phyloP scores from a whole-genome alignment of 1,140 invertebrate genomes.

The Drosophila orosa region DNA sequence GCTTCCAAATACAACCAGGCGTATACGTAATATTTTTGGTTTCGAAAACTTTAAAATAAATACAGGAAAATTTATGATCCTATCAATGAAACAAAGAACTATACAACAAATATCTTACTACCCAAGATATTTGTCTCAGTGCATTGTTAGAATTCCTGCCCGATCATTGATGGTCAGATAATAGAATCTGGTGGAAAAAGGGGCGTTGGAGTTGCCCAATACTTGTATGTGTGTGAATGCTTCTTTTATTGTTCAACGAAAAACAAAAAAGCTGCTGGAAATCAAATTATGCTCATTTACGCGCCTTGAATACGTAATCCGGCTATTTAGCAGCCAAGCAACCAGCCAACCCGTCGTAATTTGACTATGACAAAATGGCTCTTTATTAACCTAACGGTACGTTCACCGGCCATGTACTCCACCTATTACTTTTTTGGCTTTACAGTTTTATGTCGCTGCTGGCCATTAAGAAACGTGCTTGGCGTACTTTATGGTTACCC shows the following conservation, averaged over 20 bases:
- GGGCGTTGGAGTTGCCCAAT: conserved; percentile 16
- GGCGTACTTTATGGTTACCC: conserved; percentile 50
- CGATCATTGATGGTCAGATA: conserved; percentile 23
- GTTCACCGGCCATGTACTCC: conserved; percentile 44
- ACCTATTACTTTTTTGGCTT: conserved; percentile 49
- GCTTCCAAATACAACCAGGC: background rate
- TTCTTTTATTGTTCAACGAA: conserved; percentile 14
- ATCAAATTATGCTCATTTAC: conserved; percentile 74
- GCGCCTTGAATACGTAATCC: conserved; percentile 72
- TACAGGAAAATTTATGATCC: background rate
- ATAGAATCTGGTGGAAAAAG: conserved; percentile 5
- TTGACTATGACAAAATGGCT: conserved; percentile 73
- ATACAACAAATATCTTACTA: background rate
- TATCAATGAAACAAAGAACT: background rate
- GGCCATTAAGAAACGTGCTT: conserved; percentile 67
- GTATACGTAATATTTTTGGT: background rate
- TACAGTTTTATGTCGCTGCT: conserved; percentile 54
- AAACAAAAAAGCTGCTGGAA: conserved; percentile 18
- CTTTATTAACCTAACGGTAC: conserved; percentile 70
- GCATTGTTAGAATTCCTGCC: conserved; percentile 37
- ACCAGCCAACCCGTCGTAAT: conserved; percentile 31
- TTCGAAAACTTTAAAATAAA: background rate
- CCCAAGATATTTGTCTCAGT: background rate
- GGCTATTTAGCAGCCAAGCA: conserved; percentile 10
- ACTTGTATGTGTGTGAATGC: conserved; percentile 16